Conservation (phyloP, 37 sponge, comb jelly and placozoan genomes). For the Amphimedon queenslandica region DNA sequence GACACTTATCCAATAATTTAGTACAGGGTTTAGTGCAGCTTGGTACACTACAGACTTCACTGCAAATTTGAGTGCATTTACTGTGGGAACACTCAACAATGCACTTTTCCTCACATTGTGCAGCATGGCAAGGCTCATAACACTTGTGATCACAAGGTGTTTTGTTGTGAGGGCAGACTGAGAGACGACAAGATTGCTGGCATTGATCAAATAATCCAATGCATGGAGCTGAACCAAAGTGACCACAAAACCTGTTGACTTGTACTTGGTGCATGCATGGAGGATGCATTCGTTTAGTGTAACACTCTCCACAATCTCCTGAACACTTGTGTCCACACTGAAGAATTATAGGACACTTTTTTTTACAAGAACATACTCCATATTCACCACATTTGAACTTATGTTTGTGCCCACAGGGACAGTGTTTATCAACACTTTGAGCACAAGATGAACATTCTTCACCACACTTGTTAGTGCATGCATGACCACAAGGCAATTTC, state of each 20-base stretch:
- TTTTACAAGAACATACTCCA: conserved; percentile 11
- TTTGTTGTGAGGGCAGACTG: neutral
- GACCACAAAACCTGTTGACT: conserved; percentile 34
- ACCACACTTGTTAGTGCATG: conserved; percentile 44
- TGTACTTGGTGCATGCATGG: conserved; percentile 13
- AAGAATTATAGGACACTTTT: conserved; percentile 22
- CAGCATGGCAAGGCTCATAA: neutral
- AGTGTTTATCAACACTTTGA: neutral
- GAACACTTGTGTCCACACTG: conserved; percentile 70
- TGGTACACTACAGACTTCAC: conserved; percentile 49
- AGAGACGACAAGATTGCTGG: neutral
- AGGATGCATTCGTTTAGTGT: conserved; percentile 21
- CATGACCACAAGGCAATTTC: conserved; percentile 64
- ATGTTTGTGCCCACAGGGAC: conserved; percentile 34
- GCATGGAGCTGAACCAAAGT: conserved; percentile 11
- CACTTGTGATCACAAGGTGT: conserved; percentile 18
- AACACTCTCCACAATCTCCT: conserved; percentile 51
- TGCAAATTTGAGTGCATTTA: conserved; percentile 25
- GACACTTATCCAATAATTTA: conserved; percentile 45
- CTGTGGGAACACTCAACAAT: conserved; percentile 12
- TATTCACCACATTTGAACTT: conserved; percentile 7
- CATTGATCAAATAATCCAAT: neutral
- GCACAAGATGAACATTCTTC: conserved; percentile 5
- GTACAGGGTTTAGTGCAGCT: conserved; percentile 53
- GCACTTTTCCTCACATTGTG: neutral